Conservation (phyloP, 2,113 vertebrate species). For the Chloroceryle aenea region DNA sequence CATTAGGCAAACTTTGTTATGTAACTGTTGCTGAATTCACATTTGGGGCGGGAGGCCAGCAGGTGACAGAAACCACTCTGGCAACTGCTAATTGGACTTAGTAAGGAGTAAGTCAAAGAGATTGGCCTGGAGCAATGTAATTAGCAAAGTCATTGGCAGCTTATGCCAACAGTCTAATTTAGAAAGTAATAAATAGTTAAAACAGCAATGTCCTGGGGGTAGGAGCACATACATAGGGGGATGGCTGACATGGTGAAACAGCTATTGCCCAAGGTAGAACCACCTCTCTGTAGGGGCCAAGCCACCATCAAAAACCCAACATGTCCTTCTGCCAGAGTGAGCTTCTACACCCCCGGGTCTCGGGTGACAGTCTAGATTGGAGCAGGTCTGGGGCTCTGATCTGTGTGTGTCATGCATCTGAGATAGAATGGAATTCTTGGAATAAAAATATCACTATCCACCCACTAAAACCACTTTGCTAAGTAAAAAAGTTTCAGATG, state of each 20-base stretch:
- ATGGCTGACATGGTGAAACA: not conserved
- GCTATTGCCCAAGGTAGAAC: not conserved
- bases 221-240: accelerated
- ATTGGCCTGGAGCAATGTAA: conserved; percentile 40
- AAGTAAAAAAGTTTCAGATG: not conserved
- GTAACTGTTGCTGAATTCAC: not conserved
- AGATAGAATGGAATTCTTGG: not conserved
- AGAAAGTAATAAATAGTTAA: conserved; percentile 70
- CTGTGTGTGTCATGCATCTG: accelerated
- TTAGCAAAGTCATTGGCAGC: conserved; percentile 65
- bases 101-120: conserved; percentile 51
- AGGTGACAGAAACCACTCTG: conserved; percentile 54
- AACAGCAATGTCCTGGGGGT: not conserved
- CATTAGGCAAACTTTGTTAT: conserved; percentile 18
- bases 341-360: accelerated
- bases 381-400: not conserved
- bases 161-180: conserved; percentile 61
- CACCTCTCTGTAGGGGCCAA: accelerated
- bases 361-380: not conserved
- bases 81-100: conserved; percentile 53
- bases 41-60: conserved; percentile 1
- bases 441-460: not conserved
- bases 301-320: not conserved
- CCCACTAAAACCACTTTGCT: not conserved
- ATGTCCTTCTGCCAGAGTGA: not conserved